These are phyloP conservation scores for Lamprotornis superbus DNA, from an alignment of 2,113 vertebrate genomes.

Conservation along the genomic window DNA sequence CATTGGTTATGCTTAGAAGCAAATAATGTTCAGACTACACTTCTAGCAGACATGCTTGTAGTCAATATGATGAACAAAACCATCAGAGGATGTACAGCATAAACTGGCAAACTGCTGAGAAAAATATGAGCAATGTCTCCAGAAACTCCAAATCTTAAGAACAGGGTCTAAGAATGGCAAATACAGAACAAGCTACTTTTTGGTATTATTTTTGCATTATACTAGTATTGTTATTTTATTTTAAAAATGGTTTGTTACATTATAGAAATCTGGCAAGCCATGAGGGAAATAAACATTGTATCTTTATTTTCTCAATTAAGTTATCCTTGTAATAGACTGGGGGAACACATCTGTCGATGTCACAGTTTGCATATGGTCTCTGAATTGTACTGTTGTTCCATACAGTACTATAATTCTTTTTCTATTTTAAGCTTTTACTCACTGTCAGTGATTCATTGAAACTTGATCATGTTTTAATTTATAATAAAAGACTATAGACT, in stretches of 20 bases:
- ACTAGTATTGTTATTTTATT: not conserved
- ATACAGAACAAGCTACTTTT: not conserved
- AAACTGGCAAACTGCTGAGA: not conserved
- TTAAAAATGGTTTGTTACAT: not conserved
- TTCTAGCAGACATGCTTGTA: not conserved
- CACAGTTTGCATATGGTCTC: slow-evolving; percentile 38
- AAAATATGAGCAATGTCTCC: not conserved
- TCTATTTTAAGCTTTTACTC: slow-evolving; percentile 40
- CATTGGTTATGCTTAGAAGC: not conserved
- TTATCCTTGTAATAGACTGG: slow-evolving; percentile 43
- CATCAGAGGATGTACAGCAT: not conserved
- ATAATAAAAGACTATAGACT: not conserved
- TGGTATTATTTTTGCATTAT: not conserved
- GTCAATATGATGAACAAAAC: not conserved
- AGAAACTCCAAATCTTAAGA: not conserved
- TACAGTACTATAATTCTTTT: slow-evolving; percentile 4
- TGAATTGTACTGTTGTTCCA: slow-evolving; percentile 49
- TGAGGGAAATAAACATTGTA: not conserved
- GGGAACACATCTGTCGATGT: slow-evolving; percentile 60
- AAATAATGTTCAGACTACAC: not conserved
- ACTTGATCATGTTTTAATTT: slow-evolving; percentile 42
- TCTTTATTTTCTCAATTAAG: slow-evolving; percentile 17
- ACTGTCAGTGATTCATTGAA: slow-evolving; percentile 17
- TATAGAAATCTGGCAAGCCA: slow-evolving; percentile 8
- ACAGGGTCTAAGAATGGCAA: not conserved